Evolutionary conservation across 2,113 vertebrate species (phyloP), one percentile per base, ranked within the genome.

Genomic region (Aspiorhynchus laticeps): DNA sequence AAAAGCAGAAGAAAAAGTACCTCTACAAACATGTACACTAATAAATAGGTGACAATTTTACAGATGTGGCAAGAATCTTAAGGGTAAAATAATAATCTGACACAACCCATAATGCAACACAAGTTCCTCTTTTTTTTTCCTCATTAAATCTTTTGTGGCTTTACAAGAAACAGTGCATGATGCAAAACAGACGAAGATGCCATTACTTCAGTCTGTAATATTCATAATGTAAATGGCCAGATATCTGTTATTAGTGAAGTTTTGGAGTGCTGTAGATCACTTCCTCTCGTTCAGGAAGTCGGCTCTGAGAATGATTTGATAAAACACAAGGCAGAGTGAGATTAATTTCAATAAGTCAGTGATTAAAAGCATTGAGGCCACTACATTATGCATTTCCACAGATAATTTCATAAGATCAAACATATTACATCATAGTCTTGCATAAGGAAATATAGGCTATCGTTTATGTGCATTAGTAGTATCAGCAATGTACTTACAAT

Each of bases 251-350:
- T 38, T 76, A 21, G 0, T 24, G 15, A 43, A 3, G 19, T 69
- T 81, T 85, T 1, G 81, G 28, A 53, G 87, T 17, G 48, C 87
- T 90, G 61, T 88, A 90, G 81, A 82, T 84, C 36, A 85, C 48
- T 5, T 38, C 38, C 2, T 63, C 51, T 8, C 9, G 19, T 9
- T 84, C 46, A 71, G 26, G n/a, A 59, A 17, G 9, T 85, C 21
- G 7, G 1, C 71, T 28, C 83, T 84, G 59, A 24, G 67, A 80
- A 71, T 43, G 15, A 71, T 31, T 48, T 12, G 61, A 51, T 17
- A 51, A 59, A 59, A 59, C 28, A 53, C 15, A 73, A 67, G 24
- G 77, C 36, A 33, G 38, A 56, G 26, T 28, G 46, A 31, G 8
- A 11, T 51, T 7, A 15, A 56, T 51, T 46, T 46, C n/a, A 84